These are phyloP conservation scores for Oxyscelio sp. DNA, from an alignment of 2,888 invertebrate species.

Conservation along the genomic window DNA sequence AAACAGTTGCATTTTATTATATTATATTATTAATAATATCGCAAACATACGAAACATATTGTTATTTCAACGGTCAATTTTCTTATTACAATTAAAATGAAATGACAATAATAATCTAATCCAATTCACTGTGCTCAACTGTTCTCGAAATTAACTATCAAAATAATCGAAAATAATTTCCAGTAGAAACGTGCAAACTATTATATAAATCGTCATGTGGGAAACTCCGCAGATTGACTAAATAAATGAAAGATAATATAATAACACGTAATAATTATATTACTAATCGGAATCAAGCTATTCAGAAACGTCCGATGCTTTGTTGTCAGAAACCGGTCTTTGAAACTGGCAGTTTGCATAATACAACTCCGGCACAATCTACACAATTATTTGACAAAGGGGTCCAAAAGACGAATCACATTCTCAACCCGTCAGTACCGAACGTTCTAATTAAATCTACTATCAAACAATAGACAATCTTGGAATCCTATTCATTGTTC, in stretches of 20 bases:
- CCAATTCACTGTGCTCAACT: neutral
- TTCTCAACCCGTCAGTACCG: conserved; percentile 62
- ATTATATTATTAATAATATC: no score
- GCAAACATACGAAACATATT: no score
- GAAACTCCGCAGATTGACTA: neutral
- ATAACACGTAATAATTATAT: conserved; percentile 45
- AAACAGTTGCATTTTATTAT: no score
- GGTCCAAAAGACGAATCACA: conserved; percentile 64
- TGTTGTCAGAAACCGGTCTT: conserved; percentile 67
- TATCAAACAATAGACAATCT: conserved; percentile 67
- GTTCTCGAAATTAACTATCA: neutral
- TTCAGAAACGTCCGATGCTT: conserved; percentile 48
- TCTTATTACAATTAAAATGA: neutral
- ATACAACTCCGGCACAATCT: conserved; percentile 60
- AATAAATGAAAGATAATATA: conserved; percentile 29
- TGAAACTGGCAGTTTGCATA: conserved; percentile 72
- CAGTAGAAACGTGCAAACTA: neutral
- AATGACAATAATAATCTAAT: neutral
- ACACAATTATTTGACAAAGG: conserved; percentile 69
- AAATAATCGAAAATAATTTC: conserved; percentile 11
- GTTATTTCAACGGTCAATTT: neutral
- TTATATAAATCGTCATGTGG: neutral
- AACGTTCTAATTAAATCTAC: conserved; percentile 68
- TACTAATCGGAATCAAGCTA: conserved; percentile 44
- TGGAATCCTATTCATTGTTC: conserved; percentile 54